Conservation (phyloP, 2,797 vertebrate species). For the Etheostoma perlongum region DNA sequence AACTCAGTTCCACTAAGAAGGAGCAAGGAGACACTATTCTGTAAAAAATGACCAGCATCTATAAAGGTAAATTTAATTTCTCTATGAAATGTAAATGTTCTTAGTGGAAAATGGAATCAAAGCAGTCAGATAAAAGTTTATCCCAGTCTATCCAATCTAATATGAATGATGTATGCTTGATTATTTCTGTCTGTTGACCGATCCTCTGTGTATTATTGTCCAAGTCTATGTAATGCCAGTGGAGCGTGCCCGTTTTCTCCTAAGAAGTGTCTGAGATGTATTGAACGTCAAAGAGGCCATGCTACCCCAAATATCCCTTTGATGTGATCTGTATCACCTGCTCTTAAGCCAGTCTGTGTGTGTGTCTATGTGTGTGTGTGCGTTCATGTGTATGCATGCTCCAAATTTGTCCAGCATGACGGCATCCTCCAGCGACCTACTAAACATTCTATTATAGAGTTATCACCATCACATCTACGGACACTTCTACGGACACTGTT, state of each 20-base stretch:
- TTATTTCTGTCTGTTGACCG: slow-evolving; percentile 49
- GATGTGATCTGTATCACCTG: slow-evolving; percentile 64
- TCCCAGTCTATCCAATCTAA: not conserved
- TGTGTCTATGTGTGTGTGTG: slow-evolving; percentile 16
- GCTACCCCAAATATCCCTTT: slow-evolving; percentile 54
- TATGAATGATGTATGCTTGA: slow-evolving; percentile 13
- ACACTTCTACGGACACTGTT: slow-evolving; percentile 27
- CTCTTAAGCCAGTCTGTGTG: slow-evolving; percentile 37
- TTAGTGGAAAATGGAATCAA: not conserved
- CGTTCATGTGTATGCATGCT: slow-evolving; percentile 33
- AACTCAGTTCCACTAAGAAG: slow-evolving; percentile 63
- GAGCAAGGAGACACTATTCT: slow-evolving; percentile 36
- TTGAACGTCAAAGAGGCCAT: slow-evolving; percentile 53
- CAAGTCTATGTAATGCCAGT: slow-evolving; percentile 28
- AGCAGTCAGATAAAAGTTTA: not conserved
- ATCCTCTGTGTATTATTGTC: slow-evolving; percentile 27
- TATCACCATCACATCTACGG: slow-evolving; percentile 62
- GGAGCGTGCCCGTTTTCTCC: slow-evolving; percentile 37
- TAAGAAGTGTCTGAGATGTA: slow-evolving; percentile 48
- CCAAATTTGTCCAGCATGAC: slow-evolving; percentile 58
- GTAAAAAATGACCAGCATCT: slow-evolving; percentile 46
- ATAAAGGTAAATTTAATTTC: slow-evolving; percentile 54
- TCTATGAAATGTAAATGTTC: slow-evolving; percentile 1
- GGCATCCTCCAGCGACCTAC: slow-evolving; percentile 44
- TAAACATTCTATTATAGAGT: slow-evolving; percentile 65